Conservation (phyloP, 2,797 vertebrate genomes). For the Limosa lapponica region DNA sequence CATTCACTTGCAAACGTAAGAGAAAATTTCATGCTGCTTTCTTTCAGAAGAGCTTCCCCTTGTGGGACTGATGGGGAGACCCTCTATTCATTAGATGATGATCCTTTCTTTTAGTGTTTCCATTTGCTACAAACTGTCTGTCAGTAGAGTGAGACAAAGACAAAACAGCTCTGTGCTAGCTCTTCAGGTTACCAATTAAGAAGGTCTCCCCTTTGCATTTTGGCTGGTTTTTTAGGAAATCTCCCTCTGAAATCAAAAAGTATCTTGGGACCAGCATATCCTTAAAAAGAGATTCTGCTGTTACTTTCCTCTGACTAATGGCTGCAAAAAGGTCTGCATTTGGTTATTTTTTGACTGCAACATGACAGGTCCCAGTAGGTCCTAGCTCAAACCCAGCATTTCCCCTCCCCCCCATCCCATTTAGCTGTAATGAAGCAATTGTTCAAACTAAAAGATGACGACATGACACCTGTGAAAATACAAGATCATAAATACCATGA, state of each 20-base stretch:
- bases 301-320: background rate
- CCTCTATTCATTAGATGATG: background rate
- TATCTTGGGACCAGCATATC: background rate
- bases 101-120: background rate
- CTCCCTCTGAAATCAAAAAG: background rate
- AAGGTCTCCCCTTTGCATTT: background rate
- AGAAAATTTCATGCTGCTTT: background rate
- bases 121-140: background rate
- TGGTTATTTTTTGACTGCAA: background rate
- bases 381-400: background rate
- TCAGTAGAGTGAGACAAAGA: background rate
- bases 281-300: background rate
- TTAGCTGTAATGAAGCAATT: background rate
- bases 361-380: background rate
- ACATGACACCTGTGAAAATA: conserved; percentile 54
- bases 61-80: background rate
- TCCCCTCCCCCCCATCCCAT: background rate
- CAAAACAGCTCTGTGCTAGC: background rate
- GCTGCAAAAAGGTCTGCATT: background rate
- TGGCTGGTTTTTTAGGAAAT: background rate
- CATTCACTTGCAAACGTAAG: background rate
- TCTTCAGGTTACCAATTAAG: background rate
- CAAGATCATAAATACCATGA: background rate
- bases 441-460: background rate
- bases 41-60: background rate